These are phyloP conservation scores for Montipora efflorescens DNA, from an alignment of 64 coral and sea anemone species.

Conservation along the genomic window DNA sequence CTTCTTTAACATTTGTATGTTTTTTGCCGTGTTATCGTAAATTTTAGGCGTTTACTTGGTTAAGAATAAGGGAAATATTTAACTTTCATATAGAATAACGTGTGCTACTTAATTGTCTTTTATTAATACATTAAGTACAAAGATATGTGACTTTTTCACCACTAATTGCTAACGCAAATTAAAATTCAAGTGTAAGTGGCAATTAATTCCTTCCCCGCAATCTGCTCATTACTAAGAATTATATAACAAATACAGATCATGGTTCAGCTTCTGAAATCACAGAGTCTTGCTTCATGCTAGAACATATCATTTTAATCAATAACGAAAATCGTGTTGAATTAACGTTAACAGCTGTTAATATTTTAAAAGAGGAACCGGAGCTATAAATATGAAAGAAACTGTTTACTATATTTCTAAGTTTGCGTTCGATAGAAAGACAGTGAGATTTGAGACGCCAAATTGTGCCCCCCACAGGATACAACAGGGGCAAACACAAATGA, in stretches of 20 bases:
- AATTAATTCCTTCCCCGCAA: background rate
- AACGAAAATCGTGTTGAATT: background rate
- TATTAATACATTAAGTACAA: background rate
- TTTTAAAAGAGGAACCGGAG: background rate
- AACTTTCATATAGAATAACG: background rate
- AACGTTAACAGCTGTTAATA: background rate
- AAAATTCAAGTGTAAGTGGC: background rate
- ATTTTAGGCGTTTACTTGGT: no score
- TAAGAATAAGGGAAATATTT: no score
- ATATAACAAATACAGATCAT: background rate
- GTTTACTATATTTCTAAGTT: background rate
- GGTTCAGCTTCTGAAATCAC: background rate
- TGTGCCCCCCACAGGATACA: no score
- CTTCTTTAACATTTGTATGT: no score
- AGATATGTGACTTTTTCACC: background rate
- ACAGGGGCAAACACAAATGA: no score
- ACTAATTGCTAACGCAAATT: background rate
- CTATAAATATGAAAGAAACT: background rate
- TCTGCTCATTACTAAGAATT: background rate
- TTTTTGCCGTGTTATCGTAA: no score
- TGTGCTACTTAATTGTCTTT: background rate
- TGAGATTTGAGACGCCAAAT: no score
- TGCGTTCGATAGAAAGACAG: background rate
- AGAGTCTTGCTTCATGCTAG: background rate
- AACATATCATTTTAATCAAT: background rate